Evolutionary conservation across 2,888 invertebrate genomes (phyloP), one percentile per base, ranked within the genome.

Genomic region (Protodeltote pygarga): DNA sequence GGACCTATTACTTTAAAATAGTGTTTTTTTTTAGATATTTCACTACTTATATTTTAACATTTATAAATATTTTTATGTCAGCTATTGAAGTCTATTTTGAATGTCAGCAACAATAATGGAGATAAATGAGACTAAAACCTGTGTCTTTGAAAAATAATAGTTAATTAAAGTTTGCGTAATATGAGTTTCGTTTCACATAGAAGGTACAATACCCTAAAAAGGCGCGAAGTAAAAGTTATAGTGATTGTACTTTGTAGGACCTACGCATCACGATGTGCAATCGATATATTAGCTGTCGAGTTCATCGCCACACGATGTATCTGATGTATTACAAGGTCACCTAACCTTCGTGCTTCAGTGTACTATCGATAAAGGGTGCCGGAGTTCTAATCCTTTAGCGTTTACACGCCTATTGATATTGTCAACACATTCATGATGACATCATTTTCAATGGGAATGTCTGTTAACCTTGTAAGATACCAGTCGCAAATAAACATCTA

Each of bases 241-340:
- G 27, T 29, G 20, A 21, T 38, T 6, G 17, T 21, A 47, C n/a
- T n/a, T n/a, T n/a, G n/a, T n/a, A n/a, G n/a, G n/a, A 50, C 40
- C 61, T 62, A 62, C 60, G 53, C 61, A 71, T 69, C 53, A 55
- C 65, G 64, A 75, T 70, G 57, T 66, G 49, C 71, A 79, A 81
- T 82, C 81, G 78, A 81, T 82, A 79, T 61, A 62, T 64, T 64
- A 67, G 73, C 64, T 60, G 65, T 55, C 53, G 70, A 72, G 79
- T 82, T 81, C 82, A 82, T 76, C 78, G 79, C 66, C 75, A 71
- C 66, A 65, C 60, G 66, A 67, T 71, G 70, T 59, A 65, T 57
- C 55, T 74, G 70, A 87, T 79, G 77, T 86, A 81, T 83, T 83
- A 86, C 87, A 85, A 87, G 86, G 87, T 76, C 76, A 54, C 29